Base-by-base conservation (phyloP, 2,888 invertebrate genomes). In the Bhutanitis thaidina region DNA sequence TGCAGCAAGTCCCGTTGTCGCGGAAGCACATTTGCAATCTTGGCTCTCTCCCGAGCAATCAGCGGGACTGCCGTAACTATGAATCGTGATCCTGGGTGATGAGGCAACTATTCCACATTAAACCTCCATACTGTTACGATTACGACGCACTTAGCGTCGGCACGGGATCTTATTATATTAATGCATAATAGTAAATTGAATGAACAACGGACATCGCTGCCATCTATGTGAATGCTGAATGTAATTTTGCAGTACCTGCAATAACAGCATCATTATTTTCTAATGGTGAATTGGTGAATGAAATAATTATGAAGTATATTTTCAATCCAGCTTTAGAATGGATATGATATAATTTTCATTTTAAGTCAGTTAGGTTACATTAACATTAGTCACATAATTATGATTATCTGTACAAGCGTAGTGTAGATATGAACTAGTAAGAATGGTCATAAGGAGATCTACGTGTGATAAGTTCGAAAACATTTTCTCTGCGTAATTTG, bases 401-500 rank as follows among this genome's bases (percentile, higher is more conserved):
- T 34, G 16, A 34, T 7, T 43, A 16, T 43, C 34, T 40, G 25
- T 15, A 9, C 7, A 20, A 7, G 40, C 15, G 40, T 7, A 35
- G 13, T 29, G 9, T 30, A 43, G 9, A 15, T 37, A 27, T 13
- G 37, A 32, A 38, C 13, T 1, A 35, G 9, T 7, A n/a, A n/a
- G 14, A 25, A 47, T 25, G 39, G 38, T 38, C 45, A 54, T 36
- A 39, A 36, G 57, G 53, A 69, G 74, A 81, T 77, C 52, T 61
- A 71, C 74, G 71, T 72, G 71, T 68, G 75, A 76, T 78, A 71
- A 69, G 59, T 57, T 74, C 66, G 56, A 70, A 72, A 77, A 71
- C 72, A 83, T 85, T 85, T 83, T 85, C 84, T 71, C 83, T 75
- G 64, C 64, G 71, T 77, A 82, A 77, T 79, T 76, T 69, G 69